Evolutionary conservation across 1,140 invertebrate species (phyloP), one percentile per base, ranked within the genome.

Genomic region (Asbolus verrucosus): DNA sequence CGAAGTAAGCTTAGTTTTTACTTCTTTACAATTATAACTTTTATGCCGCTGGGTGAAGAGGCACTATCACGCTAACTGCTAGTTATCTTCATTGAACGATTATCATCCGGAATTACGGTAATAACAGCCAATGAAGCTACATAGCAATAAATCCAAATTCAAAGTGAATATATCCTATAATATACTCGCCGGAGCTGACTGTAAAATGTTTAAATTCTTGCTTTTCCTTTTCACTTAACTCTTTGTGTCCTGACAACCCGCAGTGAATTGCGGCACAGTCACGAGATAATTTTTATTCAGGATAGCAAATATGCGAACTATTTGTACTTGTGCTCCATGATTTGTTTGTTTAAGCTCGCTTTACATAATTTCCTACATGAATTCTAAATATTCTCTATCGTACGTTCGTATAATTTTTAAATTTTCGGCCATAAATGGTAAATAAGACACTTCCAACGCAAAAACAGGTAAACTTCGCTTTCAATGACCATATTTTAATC

Each of bases 231-330:
- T 72, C 70, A 69, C 50, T 54, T 72, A 72, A 72, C 62, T 70
- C 71, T 70, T 70, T 59, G 61, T 43, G 19, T 36, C 24, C 59
- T 60, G 71, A 73, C 71, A 65, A 70, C 71, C 71, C 38, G 71
- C 71, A 27, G 71, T 72, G 71, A 72, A 59, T 72, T 72, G 71
- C 71, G 16, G 68, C 46, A 38, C 24, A 59, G 71, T 73, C 71
- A 73, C 71, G 71, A 73, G 67, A 73, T 73, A 70, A 73, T 73
- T 73, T 73, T 73, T 73, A 73, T 70, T 73, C 63, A 68, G 59
- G 68, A 38, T 70, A 31, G 67, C 69, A 73, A 73, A 70, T 73
- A 73, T 68, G 71, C 71, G 31, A 73, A 73, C 71, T 73, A 73
- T 73, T 62, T 16, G 59, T 70, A 60, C 68, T 69, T 69, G 67